A percentile compares a stretch with the other conserved stretches of the same genome.
phyloP scores from a whole-genome alignment of 2,888 invertebrate genomes.

The Phlogophora meticulosa region DNA sequence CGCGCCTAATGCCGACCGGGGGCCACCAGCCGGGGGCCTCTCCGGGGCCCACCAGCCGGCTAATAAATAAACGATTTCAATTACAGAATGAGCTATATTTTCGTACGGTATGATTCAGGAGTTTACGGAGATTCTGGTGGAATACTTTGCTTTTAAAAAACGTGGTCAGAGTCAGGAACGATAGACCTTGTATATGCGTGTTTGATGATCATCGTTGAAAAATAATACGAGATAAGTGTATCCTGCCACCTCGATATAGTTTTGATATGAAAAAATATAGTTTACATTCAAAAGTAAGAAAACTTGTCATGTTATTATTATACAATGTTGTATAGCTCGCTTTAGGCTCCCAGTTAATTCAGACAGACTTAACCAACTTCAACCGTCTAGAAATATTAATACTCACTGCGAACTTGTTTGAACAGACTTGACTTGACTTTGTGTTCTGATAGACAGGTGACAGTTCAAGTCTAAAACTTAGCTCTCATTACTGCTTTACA shows the following conservation, averaged over 20 bases:
- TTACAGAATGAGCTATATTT: slow-evolving; percentile 44
- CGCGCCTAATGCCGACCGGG: slow-evolving; percentile 28
- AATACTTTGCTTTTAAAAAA: background rate
- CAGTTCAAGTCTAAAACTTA: slow-evolving; percentile 17
- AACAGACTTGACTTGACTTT: slow-evolving; percentile 23
- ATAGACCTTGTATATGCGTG: no score
- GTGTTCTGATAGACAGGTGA: slow-evolving; percentile 38
- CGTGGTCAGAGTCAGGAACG: background rate
- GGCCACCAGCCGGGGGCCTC: background rate
- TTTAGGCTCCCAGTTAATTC: background rate
- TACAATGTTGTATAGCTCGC: background rate
- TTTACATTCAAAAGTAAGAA: no score
- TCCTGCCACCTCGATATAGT: no score
- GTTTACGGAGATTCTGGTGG: slow-evolving; percentile 20
- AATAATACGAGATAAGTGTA: no score
- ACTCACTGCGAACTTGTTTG: background rate
- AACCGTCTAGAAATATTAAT: slow-evolving; percentile 16
- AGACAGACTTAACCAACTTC: slow-evolving; percentile 8
- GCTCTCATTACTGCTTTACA: background rate
- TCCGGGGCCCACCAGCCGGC: background rate
- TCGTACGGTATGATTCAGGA: slow-evolving; percentile 19
- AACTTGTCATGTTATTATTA: no score
- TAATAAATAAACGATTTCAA: slow-evolving; percentile 59
- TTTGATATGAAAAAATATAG: no score
- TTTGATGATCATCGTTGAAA: no score